A percentile compares a stretch with the other conserved stretches of the same genome.
These are phyloP conservation scores for Pherbina coryleti DNA, from an alignment of 2,888 invertebrate species.

Conservation along the genomic window DNA sequence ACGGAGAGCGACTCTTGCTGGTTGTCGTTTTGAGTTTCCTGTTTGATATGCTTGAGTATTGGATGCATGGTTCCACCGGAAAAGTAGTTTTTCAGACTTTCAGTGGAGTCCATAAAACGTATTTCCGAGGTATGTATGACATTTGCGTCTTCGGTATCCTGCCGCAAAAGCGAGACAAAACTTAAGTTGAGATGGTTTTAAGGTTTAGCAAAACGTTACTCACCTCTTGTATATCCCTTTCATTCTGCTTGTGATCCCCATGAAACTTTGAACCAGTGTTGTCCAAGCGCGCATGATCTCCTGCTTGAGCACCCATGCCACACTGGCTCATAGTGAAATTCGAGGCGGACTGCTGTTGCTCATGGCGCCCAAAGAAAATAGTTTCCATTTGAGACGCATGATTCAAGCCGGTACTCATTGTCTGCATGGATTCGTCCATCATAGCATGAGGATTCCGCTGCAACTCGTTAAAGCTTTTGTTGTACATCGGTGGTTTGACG, in stretches of 20 bases:
- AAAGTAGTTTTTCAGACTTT: slow-evolving; percentile 44
- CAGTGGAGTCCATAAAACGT: slow-evolving; percentile 47
- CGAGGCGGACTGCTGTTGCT: slow-evolving; percentile 34
- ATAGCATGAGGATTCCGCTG: background rate
- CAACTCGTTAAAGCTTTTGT: slow-evolving; percentile 13
- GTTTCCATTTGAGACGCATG: slow-evolving; percentile 40
- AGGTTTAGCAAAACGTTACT: background rate
- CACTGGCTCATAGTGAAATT: slow-evolving; percentile 30
- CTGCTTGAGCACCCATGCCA: background rate
- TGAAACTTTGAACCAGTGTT: background rate
- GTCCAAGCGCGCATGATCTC: background rate
- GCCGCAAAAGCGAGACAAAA: background rate
- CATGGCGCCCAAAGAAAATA: slow-evolving; percentile 30
- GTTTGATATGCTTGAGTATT: slow-evolving; percentile 9
- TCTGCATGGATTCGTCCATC: background rate
- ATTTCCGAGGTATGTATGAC: slow-evolving; percentile 44
- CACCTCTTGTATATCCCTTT: slow-evolving; percentile 29
- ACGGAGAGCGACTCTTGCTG: slow-evolving; percentile 35
- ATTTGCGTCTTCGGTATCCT: slow-evolving; percentile 43
- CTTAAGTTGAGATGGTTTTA: background rate
- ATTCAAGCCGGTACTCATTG: background rate
- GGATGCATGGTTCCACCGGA: slow-evolving; percentile 37
- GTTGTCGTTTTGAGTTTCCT: background rate
- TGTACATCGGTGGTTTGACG: slow-evolving; percentile 18
- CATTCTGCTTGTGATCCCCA: background rate